Conservation (phyloP, 2,797 vertebrate species). For the Poeciliopsis infans region DNA sequence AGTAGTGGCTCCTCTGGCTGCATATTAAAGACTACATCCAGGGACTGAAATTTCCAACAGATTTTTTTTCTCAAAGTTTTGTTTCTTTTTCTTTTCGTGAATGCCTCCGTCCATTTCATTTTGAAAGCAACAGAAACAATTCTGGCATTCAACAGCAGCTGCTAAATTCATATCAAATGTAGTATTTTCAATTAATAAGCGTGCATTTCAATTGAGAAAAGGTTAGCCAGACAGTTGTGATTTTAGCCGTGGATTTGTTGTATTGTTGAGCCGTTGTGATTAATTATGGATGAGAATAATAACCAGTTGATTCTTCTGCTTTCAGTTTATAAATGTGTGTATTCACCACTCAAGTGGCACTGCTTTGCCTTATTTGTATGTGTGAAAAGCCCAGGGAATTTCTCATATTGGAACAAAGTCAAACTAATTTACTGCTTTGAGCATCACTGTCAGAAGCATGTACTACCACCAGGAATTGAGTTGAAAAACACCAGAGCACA, state of each 20-base stretch:
- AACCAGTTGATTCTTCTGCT: constrained; percentile 6
- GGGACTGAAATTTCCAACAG: not conserved
- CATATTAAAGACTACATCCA: constrained; percentile 15
- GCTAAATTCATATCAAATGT: not conserved
- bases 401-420: constrained; percentile 6
- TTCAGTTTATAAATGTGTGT: constrained; percentile 6
- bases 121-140: not conserved
- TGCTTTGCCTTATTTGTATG: not conserved
- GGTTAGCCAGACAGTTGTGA: not conserved
- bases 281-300: not conserved
- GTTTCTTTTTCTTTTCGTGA: not conserved
- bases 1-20: constrained; percentile 8
- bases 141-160: not conserved
- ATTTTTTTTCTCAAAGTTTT: constrained; percentile 5
- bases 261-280: not conserved
- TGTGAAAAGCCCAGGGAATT: not conserved
- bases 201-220: not conserved
- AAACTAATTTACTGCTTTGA: constrained; percentile 20
- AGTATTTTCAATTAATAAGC: not conserved
- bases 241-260: not conserved
- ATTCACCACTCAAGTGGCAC: not conserved
- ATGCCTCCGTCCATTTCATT: not conserved
- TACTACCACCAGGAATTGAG: constrained; percentile 9
- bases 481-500: constrained; percentile 29
- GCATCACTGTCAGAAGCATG: constrained; percentile 10